A percentile compares a stretch with the other conserved stretches of the same genome.
These are phyloP conservation scores for Macrosteles quadrilineatus DNA, from an alignment of 1,140 invertebrate genomes.

Conservation along the genomic window DNA sequence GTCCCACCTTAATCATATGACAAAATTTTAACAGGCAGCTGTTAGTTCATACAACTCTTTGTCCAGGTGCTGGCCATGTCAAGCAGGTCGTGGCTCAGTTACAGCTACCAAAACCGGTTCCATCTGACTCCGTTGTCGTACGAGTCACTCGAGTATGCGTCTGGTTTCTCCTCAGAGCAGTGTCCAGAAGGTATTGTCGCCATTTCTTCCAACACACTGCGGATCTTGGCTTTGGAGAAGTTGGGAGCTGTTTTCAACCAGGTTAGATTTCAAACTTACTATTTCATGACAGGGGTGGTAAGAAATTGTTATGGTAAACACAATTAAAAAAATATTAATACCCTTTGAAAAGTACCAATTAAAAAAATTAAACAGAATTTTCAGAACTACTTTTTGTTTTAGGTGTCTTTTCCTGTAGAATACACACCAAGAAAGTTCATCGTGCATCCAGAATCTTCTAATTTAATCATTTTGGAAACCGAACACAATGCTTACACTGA, in stretches of 20 bases:
- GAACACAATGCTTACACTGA: constrained; percentile 99
- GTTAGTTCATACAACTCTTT: too few relatives aligned
- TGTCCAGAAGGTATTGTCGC: constrained; percentile 99
- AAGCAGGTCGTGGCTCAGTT: constrained; percentile 96
- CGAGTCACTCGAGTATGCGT: constrained; percentile 96
- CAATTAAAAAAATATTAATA: not conserved
- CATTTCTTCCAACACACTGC: constrained; percentile 95
- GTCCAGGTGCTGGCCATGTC: constrained; percentile 89
- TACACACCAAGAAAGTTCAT: constrained; percentile 96
- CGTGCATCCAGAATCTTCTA: constrained; percentile 91
- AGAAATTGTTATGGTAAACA: not conserved
- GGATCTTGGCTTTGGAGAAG: constrained; percentile 98
- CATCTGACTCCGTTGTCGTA: constrained; percentile 96
- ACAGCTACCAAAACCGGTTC: constrained; percentile 97
- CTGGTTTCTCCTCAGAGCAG: constrained; percentile 97
- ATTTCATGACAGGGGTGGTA: not conserved
- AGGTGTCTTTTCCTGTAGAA: constrained; percentile 83
- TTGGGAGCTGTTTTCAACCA: constrained; percentile 99
- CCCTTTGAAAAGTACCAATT: not conserved
- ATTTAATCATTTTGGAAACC: constrained; percentile 91
- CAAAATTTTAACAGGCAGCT: not conserved
- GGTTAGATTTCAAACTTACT: constrained; percentile 47
- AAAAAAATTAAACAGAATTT: not conserved
- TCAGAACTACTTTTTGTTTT: constrained; percentile 29
- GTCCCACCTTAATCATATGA: not conserved